These are phyloP conservation scores for Cheilosia pagana DNA, from an alignment of 2,888 invertebrate genomes.

Conservation along the genomic window DNA sequence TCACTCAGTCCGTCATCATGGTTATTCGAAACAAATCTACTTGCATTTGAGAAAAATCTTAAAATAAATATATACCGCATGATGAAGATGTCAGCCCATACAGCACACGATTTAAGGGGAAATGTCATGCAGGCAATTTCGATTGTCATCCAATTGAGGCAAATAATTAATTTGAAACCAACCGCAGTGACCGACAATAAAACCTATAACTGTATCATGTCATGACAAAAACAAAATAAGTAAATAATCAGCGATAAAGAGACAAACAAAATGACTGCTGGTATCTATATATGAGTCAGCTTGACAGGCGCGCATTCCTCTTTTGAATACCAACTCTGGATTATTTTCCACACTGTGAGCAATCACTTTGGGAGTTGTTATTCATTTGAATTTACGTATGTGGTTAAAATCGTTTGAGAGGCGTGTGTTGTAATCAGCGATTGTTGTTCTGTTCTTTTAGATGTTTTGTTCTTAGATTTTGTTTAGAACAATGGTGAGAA, in stretches of 20 bases:
- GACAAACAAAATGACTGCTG: conserved; percentile 11
- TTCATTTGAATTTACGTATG: conserved; percentile 31
- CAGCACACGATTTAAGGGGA: conserved; percentile 12
- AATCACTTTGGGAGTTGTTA: conserved; percentile 31
- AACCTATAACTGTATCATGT: conserved; percentile 10
- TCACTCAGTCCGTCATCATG: conserved; percentile 37
- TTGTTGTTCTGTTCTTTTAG: conserved; percentile 6
- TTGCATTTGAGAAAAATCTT: conserved; percentile 48
- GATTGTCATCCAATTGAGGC: conserved; percentile 51
- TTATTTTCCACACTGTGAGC: conserved; percentile 37
- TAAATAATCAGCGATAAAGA: conserved; percentile 4
- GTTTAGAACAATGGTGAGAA: conserved; percentile 37
- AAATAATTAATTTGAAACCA: conserved; percentile 54
- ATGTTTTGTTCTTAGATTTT: not conserved
- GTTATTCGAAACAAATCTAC: conserved; percentile 43
- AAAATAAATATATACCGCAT: conserved; percentile 1
- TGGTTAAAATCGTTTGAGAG: conserved; percentile 22
- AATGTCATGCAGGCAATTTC: conserved; percentile 45
- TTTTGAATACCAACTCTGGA: conserved; percentile 58
- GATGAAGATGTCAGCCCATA: conserved; percentile 44
- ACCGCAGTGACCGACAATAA: conserved; percentile 12
- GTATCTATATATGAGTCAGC: conserved; percentile 29
- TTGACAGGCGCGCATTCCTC: conserved; percentile 16
- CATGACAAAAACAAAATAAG: conserved; percentile 17
- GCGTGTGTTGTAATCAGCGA: conserved; percentile 57